A percentile compares a stretch with the other conserved stretches of the same genome.
These are phyloP conservation scores for Malurus elegans DNA, from an alignment of 2,113 vertebrate genomes.

Conservation along the genomic window DNA sequence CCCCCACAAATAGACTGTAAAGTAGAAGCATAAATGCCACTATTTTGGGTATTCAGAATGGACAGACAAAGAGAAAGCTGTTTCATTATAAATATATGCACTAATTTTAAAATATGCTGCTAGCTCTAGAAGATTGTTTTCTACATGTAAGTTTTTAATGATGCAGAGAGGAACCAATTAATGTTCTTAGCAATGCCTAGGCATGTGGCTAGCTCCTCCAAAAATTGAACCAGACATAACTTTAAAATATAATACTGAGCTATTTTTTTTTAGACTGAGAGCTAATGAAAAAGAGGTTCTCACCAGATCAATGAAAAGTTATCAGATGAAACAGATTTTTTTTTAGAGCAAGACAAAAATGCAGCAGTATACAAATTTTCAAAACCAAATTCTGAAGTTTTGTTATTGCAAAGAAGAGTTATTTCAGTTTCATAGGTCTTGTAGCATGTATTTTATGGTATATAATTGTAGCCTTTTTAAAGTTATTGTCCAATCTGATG, in stretches of 20 bases:
- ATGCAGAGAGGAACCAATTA: neutral
- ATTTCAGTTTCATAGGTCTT: neutral
- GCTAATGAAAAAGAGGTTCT: neutral
- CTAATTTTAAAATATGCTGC: neutral
- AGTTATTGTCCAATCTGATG: neutral
- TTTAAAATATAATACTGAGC: neutral
- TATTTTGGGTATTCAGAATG: neutral
- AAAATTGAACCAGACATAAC: neutral
- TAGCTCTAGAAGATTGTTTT: neutral
- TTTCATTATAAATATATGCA: neutral
- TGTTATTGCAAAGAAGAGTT: neutral
- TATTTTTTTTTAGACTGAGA: neutral
- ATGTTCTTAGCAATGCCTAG: neutral
- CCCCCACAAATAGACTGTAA: neutral
- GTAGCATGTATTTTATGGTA: neutral
- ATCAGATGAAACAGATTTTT: neutral
- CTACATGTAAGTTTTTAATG: neutral
- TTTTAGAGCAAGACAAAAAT: neutral
- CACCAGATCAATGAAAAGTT: neutral
- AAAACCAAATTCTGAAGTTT: neutral
- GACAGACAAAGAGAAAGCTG: neutral
- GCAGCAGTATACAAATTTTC: neutral
- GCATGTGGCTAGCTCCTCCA: neutral
- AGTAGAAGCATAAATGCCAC: neutral
- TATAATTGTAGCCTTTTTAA: neutral